A percentile compares a stretch with the other conserved stretches of the same genome.
phyloP scores from a whole-genome alignment of 2,113 vertebrate genomes.

The Gadus macrocephalus region DNA sequence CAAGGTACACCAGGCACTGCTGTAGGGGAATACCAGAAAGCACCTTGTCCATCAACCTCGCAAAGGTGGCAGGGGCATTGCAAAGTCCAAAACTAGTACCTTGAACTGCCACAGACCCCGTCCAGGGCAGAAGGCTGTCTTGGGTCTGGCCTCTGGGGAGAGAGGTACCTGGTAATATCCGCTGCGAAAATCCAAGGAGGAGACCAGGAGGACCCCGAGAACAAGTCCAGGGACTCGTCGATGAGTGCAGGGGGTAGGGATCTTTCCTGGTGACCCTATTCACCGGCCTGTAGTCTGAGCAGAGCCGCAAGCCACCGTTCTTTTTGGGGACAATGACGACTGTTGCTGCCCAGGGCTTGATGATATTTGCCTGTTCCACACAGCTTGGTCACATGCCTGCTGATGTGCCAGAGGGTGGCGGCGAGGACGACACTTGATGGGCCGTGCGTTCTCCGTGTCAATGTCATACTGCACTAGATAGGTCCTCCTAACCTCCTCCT shows the following conservation, averaged over 20 bases:
- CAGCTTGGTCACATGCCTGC: background rate
- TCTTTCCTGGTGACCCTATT: background rate
- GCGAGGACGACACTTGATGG: background rate
- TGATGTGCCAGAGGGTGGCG: background rate
- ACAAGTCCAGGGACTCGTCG: too few species aligned
- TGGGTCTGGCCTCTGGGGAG: too few species aligned
- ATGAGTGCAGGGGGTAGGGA: background rate
- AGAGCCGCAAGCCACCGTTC: too few species aligned
- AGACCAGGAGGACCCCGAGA: too few species aligned
- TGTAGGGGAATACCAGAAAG: too few species aligned
- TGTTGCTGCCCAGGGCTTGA: too few species aligned
- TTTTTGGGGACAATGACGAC: too few species aligned
- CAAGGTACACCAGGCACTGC: background rate
- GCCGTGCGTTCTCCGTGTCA: constrained; percentile 4
- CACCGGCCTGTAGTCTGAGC: too few species aligned
- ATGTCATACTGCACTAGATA: background rate
- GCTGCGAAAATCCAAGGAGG: background rate
- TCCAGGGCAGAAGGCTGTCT: too few species aligned
- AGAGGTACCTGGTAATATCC: too few species aligned
- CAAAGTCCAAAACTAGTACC: too few species aligned
- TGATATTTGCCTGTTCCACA: background rate
- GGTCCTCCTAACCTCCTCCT: background rate
- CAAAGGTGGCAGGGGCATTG: background rate
- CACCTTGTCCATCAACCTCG: background rate
- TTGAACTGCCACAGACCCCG: background rate